Base-by-base conservation (phyloP, 2,888 invertebrate species). In the Cecidostiba fungosa region DNA sequence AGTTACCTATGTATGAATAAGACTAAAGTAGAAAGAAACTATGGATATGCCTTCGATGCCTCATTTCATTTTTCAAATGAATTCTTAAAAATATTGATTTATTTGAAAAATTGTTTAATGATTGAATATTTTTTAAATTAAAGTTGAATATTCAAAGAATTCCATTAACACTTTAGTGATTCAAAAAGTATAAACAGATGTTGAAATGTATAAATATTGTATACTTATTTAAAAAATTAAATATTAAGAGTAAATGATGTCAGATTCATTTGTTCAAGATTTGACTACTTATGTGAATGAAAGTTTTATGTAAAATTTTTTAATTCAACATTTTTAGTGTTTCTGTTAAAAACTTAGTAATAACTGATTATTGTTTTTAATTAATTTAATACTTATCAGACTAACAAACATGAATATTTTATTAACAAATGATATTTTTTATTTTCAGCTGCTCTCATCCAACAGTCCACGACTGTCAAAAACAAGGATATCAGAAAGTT, bases 401-500 rank as follows among this genome's bases (percentile, higher is more conserved):
- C 16, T 19, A 54, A 54, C 5, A 4, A 54, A 54, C 14, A 16
- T 54, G 6, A 19, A 16, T 54, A n/a, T 16, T 43, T 26, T 5
- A 66, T 16, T 79, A 29, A 79, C 19, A 32, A 14, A 50, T 69
- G 5, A 76, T 66, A 66, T 74, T 50, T 62, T 78, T 87, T 77
- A 86, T 78, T 94, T 95, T 87, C 94, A 96, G 99, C 99, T 93
- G 99, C 99, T 85, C 96, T 98, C 85, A 99, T 99, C 92, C 99
- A 99, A 94, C 99, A 99, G 94, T 99, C 99, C 26, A 99, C 99
- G 82, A 97, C 98, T 88, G 99, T 99, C 80, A 99, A 99, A 95
- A 98, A 99, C 94, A 99, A 99, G 96, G 99, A 99, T 95, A 99
- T 99, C 95, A 96, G 99, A 95, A 99, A 99, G 94, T 99, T 99